A percentile compares a stretch with the other conserved stretches of the same genome.
Conservation (phyloP, 1,140 invertebrate genomes). For the Coenobita brevimanus region DNA sequence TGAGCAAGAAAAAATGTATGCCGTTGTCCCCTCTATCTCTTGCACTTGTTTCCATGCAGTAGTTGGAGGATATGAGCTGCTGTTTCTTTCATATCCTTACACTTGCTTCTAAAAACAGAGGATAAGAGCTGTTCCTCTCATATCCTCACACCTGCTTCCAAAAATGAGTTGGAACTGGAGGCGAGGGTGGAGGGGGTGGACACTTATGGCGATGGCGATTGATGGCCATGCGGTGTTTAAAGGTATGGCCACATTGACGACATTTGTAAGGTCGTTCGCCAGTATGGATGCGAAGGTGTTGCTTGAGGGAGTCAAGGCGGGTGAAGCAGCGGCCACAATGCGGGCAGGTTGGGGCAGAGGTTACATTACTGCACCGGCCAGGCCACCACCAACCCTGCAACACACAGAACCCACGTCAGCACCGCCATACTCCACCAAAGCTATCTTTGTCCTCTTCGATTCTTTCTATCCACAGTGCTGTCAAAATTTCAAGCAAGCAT, state of each 20-base stretch:
- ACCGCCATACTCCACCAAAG: background rate
- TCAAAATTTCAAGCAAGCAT: too few relatives aligned
- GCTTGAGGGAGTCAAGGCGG: constrained; percentile 65
- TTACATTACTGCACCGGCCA: constrained; percentile 33
- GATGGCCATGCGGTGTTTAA: constrained; percentile 72
- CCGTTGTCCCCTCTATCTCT: too few relatives aligned
- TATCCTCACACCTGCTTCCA: background rate
- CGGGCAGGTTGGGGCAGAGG: constrained; percentile 77
- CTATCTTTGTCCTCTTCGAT: too few relatives aligned
- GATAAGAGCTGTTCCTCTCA: too few relatives aligned
- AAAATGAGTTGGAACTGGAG: background rate
- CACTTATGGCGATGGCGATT: constrained; percentile 52
- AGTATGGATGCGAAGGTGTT: constrained; percentile 64
- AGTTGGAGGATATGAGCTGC: too few relatives aligned
- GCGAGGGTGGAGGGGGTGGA: constrained; percentile 4
- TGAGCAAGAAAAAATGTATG: too few relatives aligned
- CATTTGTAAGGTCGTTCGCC: constrained; percentile 74
- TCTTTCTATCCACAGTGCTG: too few relatives aligned
- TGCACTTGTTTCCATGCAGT: too few relatives aligned
- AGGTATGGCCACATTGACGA: constrained; percentile 79
- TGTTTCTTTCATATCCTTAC: too few relatives aligned
- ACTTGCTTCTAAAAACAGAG: background rate
- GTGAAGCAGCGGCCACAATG: constrained; percentile 74
- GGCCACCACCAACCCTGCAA: constrained; percentile 60
- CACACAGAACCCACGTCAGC: constrained; percentile 56